A percentile compares a stretch with the other conserved stretches of the same genome.
phyloP scores from a whole-genome alignment of 2,888 invertebrate genomes.

The Erannis defoliaria region DNA sequence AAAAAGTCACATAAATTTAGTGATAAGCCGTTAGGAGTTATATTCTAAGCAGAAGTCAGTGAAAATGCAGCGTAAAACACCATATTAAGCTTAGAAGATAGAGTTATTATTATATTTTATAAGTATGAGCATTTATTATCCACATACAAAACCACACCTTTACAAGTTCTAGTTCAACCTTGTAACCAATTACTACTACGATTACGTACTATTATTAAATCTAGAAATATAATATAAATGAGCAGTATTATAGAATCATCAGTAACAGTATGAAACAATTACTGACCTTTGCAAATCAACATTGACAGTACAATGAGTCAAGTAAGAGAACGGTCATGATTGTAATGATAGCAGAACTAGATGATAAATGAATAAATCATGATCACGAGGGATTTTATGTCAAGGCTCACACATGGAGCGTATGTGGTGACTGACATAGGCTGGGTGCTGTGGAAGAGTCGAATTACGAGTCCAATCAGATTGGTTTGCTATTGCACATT shows the following conservation, averaged over 20 bases:
- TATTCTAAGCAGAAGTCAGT: too few species aligned
- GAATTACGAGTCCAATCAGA: conserved; percentile 10
- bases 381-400: conserved; percentile 54
- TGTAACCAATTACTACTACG: conserved; percentile 17
- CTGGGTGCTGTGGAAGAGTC: neutral
- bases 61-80: too few species aligned
- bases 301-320: conserved; percentile 33
- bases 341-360: conserved; percentile 47
- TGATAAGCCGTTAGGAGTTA: too few species aligned
- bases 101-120: too few species aligned
- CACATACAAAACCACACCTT: neutral
- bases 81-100: too few species aligned
- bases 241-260: conserved; percentile 2
- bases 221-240: neutral
- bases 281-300: conserved; percentile 18
- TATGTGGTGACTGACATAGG: conserved; percentile 35
- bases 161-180: neutral
- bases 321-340: conserved; percentile 51
- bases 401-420: conserved; percentile 55
- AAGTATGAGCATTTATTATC: neutral
- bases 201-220: conserved; percentile 3
- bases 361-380: conserved; percentile 58
- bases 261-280: conserved; percentile 7
- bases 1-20: too few species aligned
- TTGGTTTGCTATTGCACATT: too few species aligned